These are phyloP conservation scores for Prorops nasuta DNA, from an alignment of 1,140 invertebrate species.

Conservation along the genomic window DNA sequence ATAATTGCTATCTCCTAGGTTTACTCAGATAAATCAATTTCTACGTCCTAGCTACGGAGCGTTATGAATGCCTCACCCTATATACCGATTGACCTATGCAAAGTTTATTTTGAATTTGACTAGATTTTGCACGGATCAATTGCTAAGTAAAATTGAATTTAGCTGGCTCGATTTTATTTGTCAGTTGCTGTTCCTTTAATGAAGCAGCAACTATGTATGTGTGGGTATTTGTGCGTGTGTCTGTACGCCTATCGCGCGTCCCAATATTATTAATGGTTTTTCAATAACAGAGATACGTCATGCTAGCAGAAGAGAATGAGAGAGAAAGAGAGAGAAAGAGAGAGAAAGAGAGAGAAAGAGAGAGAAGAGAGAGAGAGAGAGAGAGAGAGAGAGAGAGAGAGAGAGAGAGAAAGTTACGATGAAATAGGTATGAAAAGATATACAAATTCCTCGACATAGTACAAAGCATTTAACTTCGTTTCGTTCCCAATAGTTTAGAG, in stretches of 20 bases:
- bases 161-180: too few relatives aligned
- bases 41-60: too few relatives aligned
- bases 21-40: too few relatives aligned
- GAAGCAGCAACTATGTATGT: too few relatives aligned
- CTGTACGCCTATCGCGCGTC: background rate
- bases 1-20: too few relatives aligned
- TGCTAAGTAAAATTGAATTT: too few relatives aligned
- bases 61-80: too few relatives aligned
- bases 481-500: background rate
- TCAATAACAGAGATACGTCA: background rate
- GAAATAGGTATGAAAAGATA: conserved; percentile 37
- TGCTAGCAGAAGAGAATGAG: background rate
- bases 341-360: background rate
- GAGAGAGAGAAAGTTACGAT: conserved; percentile 17
- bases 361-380: rapidly evolving
- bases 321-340: background rate
- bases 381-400: too few relatives aligned
- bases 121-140: too few relatives aligned
- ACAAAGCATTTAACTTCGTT: conserved; percentile 52
- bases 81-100: too few relatives aligned
- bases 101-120: too few relatives aligned
- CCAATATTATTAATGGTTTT: conserved; percentile 6
- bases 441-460: conserved; percentile 55
- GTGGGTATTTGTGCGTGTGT: background rate
- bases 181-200: too few relatives aligned